Percentiles rank a stretch among this genome's conserved stretches.
phyloP scores from a whole-genome alignment of 2,888 invertebrate genomes.

The Trileptium ribeirensis region DNA sequence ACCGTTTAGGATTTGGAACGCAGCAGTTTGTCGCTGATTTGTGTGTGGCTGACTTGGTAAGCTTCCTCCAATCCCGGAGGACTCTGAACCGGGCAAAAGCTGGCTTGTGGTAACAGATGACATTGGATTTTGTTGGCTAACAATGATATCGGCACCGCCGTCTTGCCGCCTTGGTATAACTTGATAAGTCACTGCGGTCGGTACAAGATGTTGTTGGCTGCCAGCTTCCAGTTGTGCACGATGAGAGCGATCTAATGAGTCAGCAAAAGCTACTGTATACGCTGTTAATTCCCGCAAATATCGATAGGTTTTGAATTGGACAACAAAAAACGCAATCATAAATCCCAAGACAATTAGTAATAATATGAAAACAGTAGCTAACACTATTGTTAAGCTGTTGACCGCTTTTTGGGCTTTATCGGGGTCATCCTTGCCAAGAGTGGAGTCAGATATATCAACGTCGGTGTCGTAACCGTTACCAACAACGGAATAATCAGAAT shows the following conservation, averaged over 20 bases:
- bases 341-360: not conserved
- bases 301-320: not conserved
- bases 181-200: not conserved
- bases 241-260: not conserved
- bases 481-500: not conserved
- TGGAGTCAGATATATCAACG: no score
- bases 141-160: not conserved
- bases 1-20: no score
- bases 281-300: slow-evolving; percentile 9
- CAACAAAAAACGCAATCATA: slow-evolving; percentile 15
- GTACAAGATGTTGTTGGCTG: not conserved
- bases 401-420: not conserved
- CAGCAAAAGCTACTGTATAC: not conserved
- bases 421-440: no score
- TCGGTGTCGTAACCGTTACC: not conserved
- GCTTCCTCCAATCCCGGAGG: no score
- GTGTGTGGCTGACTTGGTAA: no score
- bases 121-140: not conserved
- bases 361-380: not conserved
- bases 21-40: no score
- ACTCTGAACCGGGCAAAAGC: no score
- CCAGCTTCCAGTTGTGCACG: not conserved
- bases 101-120: no score
- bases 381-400: not conserved
- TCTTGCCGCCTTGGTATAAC: not conserved